Percentiles rank a stretch among this genome's conserved stretches.
Evolutionary conservation across 1,140 invertebrate genomes (phyloP).

Genomic region (Solenopsis invicta): DNA sequence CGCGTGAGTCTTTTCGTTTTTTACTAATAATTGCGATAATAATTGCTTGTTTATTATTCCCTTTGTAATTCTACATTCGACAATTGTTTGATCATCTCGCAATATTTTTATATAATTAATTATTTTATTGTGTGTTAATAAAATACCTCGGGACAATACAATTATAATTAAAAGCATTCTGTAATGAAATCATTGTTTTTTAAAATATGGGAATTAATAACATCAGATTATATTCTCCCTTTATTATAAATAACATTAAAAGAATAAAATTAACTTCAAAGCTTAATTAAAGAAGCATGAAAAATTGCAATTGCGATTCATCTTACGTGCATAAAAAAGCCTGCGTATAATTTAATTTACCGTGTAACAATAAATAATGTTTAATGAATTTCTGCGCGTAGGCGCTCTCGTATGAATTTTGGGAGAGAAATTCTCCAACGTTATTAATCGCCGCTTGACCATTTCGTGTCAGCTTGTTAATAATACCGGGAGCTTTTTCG

Average conservation of each 20-base stretch:
- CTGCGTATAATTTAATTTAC: not conserved
- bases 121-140: no score
- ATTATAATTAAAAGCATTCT: not conserved
- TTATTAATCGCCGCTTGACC: slow-evolving; percentile 49
- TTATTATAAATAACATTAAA: no score
- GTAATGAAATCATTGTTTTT: not conserved
- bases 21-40: slow-evolving; percentile 25
- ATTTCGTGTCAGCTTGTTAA: slow-evolving; percentile 56
- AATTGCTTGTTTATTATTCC: not conserved
- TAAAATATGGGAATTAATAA: not conserved
- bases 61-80: not conserved
- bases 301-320: not conserved
- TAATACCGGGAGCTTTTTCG: slow-evolving; percentile 64
- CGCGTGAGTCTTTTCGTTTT: not conserved
- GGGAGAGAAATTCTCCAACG: not conserved
- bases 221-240: not conserved
- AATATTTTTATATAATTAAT: not conserved
- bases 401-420: not conserved
- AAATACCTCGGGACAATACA: not conserved
- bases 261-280: not conserved
- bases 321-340: not conserved
- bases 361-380: slow-evolving; percentile 20
- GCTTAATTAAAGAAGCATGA: not conserved
- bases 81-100: not conserved
- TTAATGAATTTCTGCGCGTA: slow-evolving; percentile 6